Percentiles rank a stretch among this genome's conserved stretches.
phyloP scores from a whole-genome alignment of 2,797 vertebrate species.

The Apodemus agrarius region DNA sequence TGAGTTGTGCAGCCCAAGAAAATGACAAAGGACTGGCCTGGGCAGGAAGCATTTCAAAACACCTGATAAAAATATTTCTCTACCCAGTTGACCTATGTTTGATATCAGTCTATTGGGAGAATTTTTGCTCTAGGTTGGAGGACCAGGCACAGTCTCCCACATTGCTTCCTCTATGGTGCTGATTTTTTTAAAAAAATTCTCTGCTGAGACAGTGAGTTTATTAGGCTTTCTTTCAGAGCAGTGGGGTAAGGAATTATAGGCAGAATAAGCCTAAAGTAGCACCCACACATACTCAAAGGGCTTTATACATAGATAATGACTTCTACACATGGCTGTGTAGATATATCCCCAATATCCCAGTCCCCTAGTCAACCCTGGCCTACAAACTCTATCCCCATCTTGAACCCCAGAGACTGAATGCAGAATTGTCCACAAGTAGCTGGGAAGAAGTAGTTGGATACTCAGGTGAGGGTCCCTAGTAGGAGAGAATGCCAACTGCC shows the following conservation, averaged over 20 bases:
- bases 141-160: background rate
- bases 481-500: background rate
- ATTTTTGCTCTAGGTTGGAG: background rate
- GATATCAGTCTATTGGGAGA: background rate
- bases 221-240: background rate
- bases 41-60: background rate
- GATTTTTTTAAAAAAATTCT: background rate
- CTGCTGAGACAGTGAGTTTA: background rate
- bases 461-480: background rate
- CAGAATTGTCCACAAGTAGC: background rate
- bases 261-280: background rate
- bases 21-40: background rate
- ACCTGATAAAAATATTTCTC: background rate
- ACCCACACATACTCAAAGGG: background rate
- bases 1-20: background rate
- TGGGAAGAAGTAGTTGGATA: background rate
- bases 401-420: too few species aligned
- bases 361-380: background rate
- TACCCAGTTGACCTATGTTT: background rate
- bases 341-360: background rate
- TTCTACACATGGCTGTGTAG: background rate
- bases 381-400: background rate
- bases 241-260: background rate
- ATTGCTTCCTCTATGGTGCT: background rate
- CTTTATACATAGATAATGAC: background rate